Percentiles rank a stretch among this genome's conserved stretches.
These are phyloP conservation scores for Chroicocephalus ridibundus DNA, from an alignment of 2,113 vertebrate species.

Conservation along the genomic window DNA sequence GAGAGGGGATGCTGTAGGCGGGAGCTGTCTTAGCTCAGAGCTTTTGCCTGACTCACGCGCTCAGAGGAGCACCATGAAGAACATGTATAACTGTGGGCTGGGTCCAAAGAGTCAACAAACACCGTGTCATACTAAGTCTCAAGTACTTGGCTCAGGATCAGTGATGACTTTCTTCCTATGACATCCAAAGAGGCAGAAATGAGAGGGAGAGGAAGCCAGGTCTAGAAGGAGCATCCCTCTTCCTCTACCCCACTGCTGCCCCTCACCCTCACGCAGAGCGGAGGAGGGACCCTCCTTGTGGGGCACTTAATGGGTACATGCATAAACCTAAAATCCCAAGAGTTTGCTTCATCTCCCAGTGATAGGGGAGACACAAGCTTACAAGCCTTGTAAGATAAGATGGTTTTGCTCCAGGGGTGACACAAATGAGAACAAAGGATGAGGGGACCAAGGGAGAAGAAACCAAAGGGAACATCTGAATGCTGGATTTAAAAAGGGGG, in stretches of 20 bases:
- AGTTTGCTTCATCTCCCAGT: background rate
- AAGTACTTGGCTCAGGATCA: background rate
- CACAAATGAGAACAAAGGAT: background rate
- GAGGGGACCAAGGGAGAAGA: background rate
- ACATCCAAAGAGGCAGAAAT: background rate
- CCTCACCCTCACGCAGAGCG: background rate
- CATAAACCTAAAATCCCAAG: background rate
- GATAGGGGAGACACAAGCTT: background rate
- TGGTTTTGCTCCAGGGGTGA: background rate
- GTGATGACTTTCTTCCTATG: background rate
- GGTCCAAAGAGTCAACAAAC: constrained; percentile 33
- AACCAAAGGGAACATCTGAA: background rate
- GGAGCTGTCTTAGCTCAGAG: background rate
- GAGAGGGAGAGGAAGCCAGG: background rate
- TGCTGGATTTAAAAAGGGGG: background rate
- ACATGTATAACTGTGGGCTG: background rate
- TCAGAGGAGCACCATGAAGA: background rate
- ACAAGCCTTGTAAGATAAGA: background rate
- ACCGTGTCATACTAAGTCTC: background rate
- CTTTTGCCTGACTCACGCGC: background rate
- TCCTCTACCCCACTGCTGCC: background rate
- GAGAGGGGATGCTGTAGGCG: background rate
- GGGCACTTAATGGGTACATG: too few species aligned
- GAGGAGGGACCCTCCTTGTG: background rate
- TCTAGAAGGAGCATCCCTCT: background rate